A percentile compares a stretch with the other conserved stretches of the same genome.
phyloP scores from a whole-genome alignment of 2,113 vertebrate species.

The Engraulis encrasicolus region DNA sequence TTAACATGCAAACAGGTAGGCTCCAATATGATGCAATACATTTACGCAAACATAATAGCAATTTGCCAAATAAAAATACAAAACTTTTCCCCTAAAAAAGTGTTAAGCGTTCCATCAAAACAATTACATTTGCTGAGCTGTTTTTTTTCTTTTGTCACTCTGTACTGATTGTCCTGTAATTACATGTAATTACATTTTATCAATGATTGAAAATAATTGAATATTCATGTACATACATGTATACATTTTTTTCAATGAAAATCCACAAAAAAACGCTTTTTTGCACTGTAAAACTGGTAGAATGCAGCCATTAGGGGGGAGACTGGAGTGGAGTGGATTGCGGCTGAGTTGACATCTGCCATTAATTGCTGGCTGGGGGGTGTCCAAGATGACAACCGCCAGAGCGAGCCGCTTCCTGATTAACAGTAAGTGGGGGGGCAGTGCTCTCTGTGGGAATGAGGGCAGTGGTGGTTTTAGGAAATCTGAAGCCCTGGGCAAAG shows the following conservation, averaged over 20 bases:
- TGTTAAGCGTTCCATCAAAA: too few species aligned
- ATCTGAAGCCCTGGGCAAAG: too few species aligned
- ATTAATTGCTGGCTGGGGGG: constrained; percentile 1
- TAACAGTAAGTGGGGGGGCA: background rate
- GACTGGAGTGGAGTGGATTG: background rate
- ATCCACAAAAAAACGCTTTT: background rate
- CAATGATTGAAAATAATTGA: background rate
- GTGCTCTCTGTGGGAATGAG: background rate
- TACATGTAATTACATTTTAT: background rate
- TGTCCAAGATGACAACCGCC: background rate
- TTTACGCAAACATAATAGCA: too few species aligned
- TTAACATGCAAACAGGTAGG: too few species aligned
- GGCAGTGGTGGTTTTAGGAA: too few species aligned
- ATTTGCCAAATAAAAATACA: too few species aligned
- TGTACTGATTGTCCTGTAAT: too few species aligned
- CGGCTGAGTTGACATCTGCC: background rate
- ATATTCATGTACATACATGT: background rate
- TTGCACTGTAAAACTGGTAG: background rate
- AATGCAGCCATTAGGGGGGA: background rate
- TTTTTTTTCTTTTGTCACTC: too few species aligned
- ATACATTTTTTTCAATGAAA: background rate
- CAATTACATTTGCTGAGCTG: too few species aligned
- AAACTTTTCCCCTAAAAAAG: too few species aligned
- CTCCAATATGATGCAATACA: too few species aligned
- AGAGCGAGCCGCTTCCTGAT: background rate